phyloP scores from a whole-genome alignment of 2,888 invertebrate species.

The Callyntrura sp. region DNA sequence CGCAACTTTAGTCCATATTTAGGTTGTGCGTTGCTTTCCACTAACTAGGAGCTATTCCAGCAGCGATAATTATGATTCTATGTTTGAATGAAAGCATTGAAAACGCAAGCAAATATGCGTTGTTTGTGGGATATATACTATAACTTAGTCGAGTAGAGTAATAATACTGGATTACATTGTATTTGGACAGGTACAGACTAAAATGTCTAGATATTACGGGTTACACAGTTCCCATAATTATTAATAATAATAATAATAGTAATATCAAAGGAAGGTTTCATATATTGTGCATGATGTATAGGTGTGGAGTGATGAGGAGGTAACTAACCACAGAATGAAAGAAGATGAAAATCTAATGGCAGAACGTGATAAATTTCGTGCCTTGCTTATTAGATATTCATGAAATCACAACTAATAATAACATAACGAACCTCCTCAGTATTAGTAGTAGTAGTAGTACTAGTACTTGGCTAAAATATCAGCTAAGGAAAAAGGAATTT shows the following conservation, averaged over 20 bases:
- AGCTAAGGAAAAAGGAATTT: conserved; percentile 10
- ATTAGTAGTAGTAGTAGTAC: too few relatives aligned
- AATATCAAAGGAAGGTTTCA: too few relatives aligned
- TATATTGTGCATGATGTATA: background rate
- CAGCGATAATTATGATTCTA: conserved; percentile 18
- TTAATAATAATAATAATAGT: background rate
- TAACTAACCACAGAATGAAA: background rate
- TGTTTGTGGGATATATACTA: too few relatives aligned
- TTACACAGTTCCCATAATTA: background rate
- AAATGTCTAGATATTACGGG: background rate
- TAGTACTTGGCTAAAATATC: background rate
- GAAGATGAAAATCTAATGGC: conserved; percentile 32
- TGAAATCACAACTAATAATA: conserved; percentile 52
- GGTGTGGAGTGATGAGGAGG: background rate
- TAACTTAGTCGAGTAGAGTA: too few relatives aligned
- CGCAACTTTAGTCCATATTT: too few relatives aligned
- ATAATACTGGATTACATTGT: too few relatives aligned
- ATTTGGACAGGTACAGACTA: background rate
- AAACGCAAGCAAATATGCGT: too few relatives aligned
- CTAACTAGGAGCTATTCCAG: background rate
- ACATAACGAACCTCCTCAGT: background rate
- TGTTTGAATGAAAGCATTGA: background rate
- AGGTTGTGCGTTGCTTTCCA: background rate
- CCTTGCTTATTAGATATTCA: conserved; percentile 49
- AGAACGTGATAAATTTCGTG: conserved; percentile 39